Evolutionary conservation across 2,113 vertebrate species (phyloP).

Genomic region (Ornithorhynchus anatinus): DNA sequence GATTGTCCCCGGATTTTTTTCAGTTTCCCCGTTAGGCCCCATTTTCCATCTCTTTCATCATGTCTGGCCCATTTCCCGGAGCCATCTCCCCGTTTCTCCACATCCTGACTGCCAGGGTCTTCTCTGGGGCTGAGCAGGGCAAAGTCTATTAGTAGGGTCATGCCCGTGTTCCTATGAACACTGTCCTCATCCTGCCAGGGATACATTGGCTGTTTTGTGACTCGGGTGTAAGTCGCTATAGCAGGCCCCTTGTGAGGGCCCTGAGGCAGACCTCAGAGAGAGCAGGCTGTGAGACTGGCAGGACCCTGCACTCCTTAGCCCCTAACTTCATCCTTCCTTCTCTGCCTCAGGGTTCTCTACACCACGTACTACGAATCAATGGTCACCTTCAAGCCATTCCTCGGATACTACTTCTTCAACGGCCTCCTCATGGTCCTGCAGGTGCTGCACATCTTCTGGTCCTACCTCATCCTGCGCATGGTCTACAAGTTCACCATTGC

Average conservation of each 20-base stretch:
- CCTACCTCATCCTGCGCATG: conserved; percentile 89
- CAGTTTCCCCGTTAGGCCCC: too few relatives aligned
- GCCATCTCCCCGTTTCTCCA: too few relatives aligned
- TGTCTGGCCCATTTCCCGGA: too few relatives aligned
- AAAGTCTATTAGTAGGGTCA: neutral
- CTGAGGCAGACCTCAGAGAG: too few relatives aligned
- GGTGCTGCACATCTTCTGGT: conserved; percentile 90
- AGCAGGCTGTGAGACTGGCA: neutral
- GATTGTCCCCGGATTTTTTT: too few relatives aligned
- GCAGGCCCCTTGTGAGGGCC: neutral
- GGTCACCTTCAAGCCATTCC: conserved; percentile 77
- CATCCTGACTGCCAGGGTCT: too few relatives aligned
- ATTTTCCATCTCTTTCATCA: too few relatives aligned
- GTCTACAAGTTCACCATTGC: conserved; percentile 77
- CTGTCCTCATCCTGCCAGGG: neutral
- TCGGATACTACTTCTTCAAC: conserved; percentile 90
- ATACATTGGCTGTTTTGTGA: neutral
- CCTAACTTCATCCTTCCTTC: neutral
- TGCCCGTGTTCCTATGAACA: neutral
- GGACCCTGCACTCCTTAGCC: neutral
- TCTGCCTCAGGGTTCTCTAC: conserved; percentile 43
- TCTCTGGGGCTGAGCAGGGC: neutral
- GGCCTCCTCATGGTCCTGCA: conserved; percentile 81
- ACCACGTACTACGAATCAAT: conserved; percentile 79
- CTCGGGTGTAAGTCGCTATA: neutral